phyloP scores from a whole-genome alignment of 2,888 invertebrate species.

The Oegoconia quadripuncta region DNA sequence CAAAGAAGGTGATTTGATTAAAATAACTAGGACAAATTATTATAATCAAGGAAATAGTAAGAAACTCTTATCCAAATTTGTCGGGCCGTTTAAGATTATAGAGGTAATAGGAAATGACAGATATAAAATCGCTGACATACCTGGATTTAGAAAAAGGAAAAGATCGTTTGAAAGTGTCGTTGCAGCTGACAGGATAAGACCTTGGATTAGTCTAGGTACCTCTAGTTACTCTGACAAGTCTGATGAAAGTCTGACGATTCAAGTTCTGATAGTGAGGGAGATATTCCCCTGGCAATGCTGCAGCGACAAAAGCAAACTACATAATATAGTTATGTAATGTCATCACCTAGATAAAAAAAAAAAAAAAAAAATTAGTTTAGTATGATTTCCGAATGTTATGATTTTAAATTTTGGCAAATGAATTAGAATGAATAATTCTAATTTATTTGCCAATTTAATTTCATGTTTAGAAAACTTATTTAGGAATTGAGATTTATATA shows the following conservation, averaged over 20 bases:
- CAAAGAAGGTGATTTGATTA: conserved; percentile 18
- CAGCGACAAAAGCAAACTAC: too few species aligned
- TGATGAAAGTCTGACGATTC: neutral
- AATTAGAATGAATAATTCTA: too few species aligned
- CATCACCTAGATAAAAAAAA: too few species aligned
- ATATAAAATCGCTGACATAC: conserved; percentile 17
- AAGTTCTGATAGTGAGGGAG: neutral
- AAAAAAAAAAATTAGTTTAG: too few species aligned
- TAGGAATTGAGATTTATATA: too few species aligned
- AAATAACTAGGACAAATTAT: conserved; percentile 19
- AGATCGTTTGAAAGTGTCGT: conserved; percentile 16
- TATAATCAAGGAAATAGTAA: conserved; percentile 18
- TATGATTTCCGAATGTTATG: too few species aligned
- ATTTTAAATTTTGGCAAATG: too few species aligned
- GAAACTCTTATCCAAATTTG: conserved; percentile 22
- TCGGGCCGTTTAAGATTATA: conserved; percentile 20
- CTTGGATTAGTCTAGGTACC: conserved; percentile 15
- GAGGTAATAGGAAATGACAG: conserved; percentile 19
- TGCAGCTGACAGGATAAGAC: conserved; percentile 19
- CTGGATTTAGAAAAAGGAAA: conserved; percentile 15
- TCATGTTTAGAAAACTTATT: too few species aligned
- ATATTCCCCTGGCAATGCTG: neutral
- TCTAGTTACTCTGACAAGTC: conserved; percentile 1
- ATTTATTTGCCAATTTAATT: too few species aligned
- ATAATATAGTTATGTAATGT: too few species aligned